These are phyloP conservation scores for Corythucha ciliata DNA, from an alignment of 2,888 invertebrate genomes.

Conservation along the genomic window DNA sequence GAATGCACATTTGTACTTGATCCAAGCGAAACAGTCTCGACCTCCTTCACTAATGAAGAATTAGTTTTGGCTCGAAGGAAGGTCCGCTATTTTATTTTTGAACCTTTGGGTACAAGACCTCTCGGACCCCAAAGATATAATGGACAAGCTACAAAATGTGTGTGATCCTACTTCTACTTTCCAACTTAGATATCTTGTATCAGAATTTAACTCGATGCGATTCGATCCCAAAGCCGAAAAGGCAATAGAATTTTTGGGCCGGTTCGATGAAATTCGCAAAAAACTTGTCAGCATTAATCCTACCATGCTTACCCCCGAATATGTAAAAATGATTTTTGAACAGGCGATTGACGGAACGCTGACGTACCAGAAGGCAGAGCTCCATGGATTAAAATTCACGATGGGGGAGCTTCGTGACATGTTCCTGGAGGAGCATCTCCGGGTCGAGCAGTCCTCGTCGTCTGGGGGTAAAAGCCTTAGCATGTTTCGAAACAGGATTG, in stretches of 20 bases:
- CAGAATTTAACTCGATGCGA: conserved; percentile 6
- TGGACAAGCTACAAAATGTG: neutral
- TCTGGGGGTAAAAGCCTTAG: too few relatives aligned
- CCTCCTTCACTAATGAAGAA: neutral
- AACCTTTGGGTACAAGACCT: conserved; percentile 6
- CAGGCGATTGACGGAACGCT: conserved; percentile 4
- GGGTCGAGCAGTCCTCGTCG: neutral
- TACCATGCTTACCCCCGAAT: neutral
- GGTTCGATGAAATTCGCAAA: conserved; percentile 8
- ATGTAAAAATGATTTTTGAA: conserved; percentile 9
- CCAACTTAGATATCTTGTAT: neutral
- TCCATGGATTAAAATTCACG: conserved; percentile 3
- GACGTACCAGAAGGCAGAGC: conserved; percentile 14
- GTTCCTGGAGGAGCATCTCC: conserved; percentile 15
- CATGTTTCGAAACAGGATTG: too few relatives aligned
- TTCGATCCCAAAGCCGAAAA: conserved; percentile 13
- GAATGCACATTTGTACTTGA: neutral
- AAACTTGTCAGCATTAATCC: neutral
- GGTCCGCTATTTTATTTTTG: neutral
- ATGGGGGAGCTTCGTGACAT: conserved; percentile 9
- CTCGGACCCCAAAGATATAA: neutral
- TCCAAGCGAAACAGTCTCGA: neutral
- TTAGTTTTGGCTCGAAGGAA: neutral
- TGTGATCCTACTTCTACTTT: conserved; percentile 8
- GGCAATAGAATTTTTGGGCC: conserved; percentile 3